A percentile compares a stretch with the other conserved stretches of the same genome.
Evolutionary conservation across 2,113 vertebrate genomes (phyloP).

Genomic region (Bubalus kerabau): DNA sequence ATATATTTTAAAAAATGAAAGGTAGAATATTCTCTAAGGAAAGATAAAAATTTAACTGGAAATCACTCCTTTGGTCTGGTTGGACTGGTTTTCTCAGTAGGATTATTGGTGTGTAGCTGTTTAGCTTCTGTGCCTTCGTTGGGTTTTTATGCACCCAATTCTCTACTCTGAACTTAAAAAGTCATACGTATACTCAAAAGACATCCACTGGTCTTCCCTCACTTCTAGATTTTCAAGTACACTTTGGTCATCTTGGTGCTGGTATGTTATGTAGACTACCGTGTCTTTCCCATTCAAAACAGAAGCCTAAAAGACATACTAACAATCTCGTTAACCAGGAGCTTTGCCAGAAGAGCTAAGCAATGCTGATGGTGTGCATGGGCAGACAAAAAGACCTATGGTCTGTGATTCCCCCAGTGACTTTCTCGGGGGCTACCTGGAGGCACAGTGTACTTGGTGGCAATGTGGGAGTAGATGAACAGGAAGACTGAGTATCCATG

Average conservation of each 20-base stretch:
- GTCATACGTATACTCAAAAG: neutral
- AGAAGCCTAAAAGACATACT: neutral
- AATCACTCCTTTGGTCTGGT: constrained; percentile 1
- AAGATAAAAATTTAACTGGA: neutral
- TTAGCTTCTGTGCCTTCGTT: neutral
- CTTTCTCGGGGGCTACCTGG: neutral
- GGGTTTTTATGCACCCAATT: neutral
- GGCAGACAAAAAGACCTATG: neutral
- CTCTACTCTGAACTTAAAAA: constrained; percentile 19
- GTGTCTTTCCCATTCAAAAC: neutral
- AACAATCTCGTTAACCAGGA: neutral
- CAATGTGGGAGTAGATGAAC: neutral
- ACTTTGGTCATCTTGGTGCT: neutral
- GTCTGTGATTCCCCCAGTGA: neutral
- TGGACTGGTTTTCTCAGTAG: neutral
- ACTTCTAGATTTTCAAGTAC: constrained; percentile 24
- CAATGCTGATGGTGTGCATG: neutral
- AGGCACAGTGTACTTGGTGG: neutral
- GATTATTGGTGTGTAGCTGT: neutral
- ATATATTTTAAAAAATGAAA: neutral
- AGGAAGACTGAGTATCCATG: neutral
- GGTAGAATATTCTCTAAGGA: neutral
- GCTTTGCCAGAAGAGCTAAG: neutral
- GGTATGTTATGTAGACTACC: neutral
- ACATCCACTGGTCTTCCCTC: neutral